These are phyloP conservation scores for Rhinoderma darwinii DNA, from an alignment of 2,113 vertebrate genomes.

Conservation along the genomic window DNA sequence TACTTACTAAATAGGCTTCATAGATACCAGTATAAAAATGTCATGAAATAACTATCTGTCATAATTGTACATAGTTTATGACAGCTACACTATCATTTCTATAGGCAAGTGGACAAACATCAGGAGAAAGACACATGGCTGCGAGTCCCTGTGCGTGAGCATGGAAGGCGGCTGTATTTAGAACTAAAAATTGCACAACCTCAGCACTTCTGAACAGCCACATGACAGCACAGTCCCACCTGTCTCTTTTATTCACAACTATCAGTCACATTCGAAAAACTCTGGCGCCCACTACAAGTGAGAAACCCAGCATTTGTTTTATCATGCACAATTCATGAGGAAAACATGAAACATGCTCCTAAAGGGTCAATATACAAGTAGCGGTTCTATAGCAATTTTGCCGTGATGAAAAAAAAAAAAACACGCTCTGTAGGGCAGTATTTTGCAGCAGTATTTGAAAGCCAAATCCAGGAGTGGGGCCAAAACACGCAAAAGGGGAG, in stretches of 20 bases:
- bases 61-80: not conserved
- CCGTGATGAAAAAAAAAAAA: not conserved
- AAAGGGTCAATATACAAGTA: no score
- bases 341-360: no score
- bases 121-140: constrained; percentile 20
- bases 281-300: not conserved
- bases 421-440: no score
- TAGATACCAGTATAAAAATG: no score
- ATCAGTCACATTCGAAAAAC: not conserved
- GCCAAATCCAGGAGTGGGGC: no score
- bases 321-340: not conserved
- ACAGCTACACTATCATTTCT: not conserved
- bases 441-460: no score
- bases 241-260: constrained; percentile 48
- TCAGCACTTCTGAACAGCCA: constrained; percentile 47
- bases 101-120: not conserved
- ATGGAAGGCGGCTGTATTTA: constrained; percentile 39
- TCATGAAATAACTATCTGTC: no score
- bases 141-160: constrained; percentile 13
- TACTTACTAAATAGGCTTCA: no score
- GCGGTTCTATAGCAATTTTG: no score
- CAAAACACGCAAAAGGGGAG: no score
- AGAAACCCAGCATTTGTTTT: not conserved
- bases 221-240: constrained; percentile 50
- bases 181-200: constrained; percentile 47